Conservation (phyloP, 2,113 vertebrate genomes). For the Thalassarche chlororhynchos region DNA sequence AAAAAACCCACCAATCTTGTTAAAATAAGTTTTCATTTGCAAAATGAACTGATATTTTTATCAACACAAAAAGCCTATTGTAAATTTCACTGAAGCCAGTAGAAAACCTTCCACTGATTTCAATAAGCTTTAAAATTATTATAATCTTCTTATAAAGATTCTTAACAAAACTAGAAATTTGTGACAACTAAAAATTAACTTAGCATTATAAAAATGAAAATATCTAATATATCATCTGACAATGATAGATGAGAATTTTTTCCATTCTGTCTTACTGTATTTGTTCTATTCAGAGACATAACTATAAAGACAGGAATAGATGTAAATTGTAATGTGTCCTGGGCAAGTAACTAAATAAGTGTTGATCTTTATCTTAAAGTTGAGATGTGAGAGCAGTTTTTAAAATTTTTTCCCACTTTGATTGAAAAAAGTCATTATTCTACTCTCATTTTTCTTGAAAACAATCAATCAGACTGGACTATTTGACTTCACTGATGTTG, state of each 20-base stretch:
- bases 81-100: not conserved
- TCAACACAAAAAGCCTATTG: not conserved
- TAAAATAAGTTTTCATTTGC: not conserved
- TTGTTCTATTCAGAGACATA: not conserved
- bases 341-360: not conserved
- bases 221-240: not conserved
- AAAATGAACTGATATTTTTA: not conserved
- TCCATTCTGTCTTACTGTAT: not conserved
- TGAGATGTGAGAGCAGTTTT: not conserved
- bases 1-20: not conserved
- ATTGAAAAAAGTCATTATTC: not conserved
- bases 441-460: not conserved
- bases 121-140: not conserved
- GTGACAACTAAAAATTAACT: not conserved
- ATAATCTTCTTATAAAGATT: not conserved
- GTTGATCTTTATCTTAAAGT: not conserved
- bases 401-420: not conserved
- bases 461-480: not conserved
- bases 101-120: not conserved
- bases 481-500: not conserved
- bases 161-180: not conserved
- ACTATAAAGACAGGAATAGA: not conserved
- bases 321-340: not conserved
- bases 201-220: not conserved
- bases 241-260: not conserved